Conservation (phyloP, 2,797 vertebrate genomes). For the Phoebastria nigripes region DNA sequence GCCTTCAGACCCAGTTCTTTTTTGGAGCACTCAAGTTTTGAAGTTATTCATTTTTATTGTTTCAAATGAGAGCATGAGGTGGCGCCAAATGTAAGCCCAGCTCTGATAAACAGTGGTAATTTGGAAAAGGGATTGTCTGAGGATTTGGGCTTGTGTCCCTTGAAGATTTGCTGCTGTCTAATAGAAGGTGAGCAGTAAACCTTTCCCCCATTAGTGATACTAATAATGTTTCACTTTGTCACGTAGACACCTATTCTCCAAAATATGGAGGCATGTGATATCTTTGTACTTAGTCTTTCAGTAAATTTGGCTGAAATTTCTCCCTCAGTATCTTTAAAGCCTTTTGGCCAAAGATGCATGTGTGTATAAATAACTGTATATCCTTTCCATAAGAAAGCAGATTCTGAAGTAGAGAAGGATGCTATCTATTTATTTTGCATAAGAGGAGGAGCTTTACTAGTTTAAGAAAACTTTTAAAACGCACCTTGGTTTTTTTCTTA, state of each 20-base stretch:
- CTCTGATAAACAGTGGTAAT: background rate
- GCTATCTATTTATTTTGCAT: rapidly evolving
- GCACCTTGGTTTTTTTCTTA: background rate
- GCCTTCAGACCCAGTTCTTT: background rate
- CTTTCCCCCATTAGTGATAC: background rate
- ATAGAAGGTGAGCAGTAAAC: background rate
- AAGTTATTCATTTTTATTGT: background rate
- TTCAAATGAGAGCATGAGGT: background rate
- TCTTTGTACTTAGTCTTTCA: background rate
- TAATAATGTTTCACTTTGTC: background rate
- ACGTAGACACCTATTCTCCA: background rate
- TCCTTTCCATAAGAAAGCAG: background rate
- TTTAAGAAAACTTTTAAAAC: background rate
- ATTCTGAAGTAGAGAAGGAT: background rate
- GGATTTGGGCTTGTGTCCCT: background rate
- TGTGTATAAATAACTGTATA: background rate
- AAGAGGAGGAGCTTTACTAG: background rate
- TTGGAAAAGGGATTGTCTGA: background rate
- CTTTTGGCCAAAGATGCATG: background rate
- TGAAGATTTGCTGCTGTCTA: background rate
- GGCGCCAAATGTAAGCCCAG: background rate
- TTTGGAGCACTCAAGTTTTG: background rate
- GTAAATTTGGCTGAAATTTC: background rate
- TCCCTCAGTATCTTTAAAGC: background rate
- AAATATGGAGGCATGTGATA: background rate